phyloP scores from a whole-genome alignment of 2,113 vertebrate species.

The Empidonax traillii region DNA sequence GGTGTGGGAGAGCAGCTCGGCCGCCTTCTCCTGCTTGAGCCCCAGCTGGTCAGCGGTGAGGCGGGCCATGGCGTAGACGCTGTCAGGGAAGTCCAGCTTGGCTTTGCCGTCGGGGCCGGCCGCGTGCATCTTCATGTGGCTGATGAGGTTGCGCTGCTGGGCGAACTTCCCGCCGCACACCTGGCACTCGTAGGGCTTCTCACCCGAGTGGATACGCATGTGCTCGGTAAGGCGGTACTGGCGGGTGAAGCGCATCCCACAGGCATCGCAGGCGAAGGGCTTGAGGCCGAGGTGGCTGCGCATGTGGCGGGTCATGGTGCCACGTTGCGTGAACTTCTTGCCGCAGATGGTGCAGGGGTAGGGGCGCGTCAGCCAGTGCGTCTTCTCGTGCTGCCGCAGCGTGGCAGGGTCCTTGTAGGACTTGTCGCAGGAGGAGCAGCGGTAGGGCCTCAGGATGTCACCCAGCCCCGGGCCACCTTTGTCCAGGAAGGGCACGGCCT shows the following conservation, averaged over 20 bases:
- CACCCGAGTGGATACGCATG: conserved; percentile 99
- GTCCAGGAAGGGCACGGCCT: conserved; percentile 80
- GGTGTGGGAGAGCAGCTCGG: conserved; percentile 90
- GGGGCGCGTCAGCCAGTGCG: conserved; percentile 96
- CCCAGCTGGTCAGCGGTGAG: conserved; percentile 92
- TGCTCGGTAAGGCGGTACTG: conserved; percentile 99
- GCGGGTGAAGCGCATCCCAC: conserved; percentile 98
- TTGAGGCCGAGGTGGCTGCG: conserved; percentile 97
- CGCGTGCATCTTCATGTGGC: conserved; percentile 99
- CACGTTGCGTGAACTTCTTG: conserved; percentile 99
- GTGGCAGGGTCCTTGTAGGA: conserved; percentile 99
- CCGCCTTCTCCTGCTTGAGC: conserved; percentile 93
- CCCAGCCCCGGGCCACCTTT: conserved; percentile 82
- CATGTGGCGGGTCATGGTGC: conserved; percentile 99
- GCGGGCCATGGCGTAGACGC: conserved; percentile 92
- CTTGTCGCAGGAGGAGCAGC: conserved; percentile 93
- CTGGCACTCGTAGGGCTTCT: conserved; percentile 98
- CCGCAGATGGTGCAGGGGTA: conserved; percentile 99
- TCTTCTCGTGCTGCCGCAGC: conserved; percentile 96
- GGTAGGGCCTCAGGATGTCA: conserved; percentile 90
- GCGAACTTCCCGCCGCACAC: conserved; percentile 99
- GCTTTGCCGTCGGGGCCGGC: conserved; percentile 85
- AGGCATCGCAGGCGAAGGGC: conserved; percentile 96
- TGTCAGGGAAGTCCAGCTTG: conserved; percentile 92
- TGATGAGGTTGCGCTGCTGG: conserved; percentile 99